Evolutionary conservation across 2,797 vertebrate genomes (phyloP).

Genomic region (Acanthornis magna): DNA sequence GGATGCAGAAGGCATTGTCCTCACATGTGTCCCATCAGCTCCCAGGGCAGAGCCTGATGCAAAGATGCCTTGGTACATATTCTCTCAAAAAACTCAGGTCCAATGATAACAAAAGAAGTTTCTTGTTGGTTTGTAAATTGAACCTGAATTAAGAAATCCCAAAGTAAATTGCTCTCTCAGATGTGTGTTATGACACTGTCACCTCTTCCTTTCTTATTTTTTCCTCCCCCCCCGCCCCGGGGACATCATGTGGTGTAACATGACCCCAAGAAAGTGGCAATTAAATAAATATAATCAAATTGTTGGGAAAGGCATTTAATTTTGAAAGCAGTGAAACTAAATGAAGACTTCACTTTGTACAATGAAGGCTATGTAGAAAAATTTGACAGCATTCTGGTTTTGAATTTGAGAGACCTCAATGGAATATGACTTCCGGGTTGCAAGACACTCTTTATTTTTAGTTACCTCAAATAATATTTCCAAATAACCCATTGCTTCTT

Average conservation of each 20-base stretch:
- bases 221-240: accelerated
- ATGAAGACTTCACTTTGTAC: neutral
- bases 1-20: neutral
- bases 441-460: neutral
- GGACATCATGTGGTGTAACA: neutral
- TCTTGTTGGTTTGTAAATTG: neutral
- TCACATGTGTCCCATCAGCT: neutral
- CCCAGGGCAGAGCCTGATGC: neutral
- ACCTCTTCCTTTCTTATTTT: neutral
- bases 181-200: neutral
- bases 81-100: neutral
- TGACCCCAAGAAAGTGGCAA: neutral
- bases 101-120: neutral
- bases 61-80: neutral
- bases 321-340: neutral
- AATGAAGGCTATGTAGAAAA: neutral
- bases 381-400: neutral
- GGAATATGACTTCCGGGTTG: neutral
- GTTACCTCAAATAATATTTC: neutral
- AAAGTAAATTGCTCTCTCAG: neutral
- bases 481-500: neutral
- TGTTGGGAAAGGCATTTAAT: neutral
- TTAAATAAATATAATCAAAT: neutral
- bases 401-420: neutral
- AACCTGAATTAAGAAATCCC: neutral